These are phyloP conservation scores for Peucedramus taeniatus DNA, from an alignment of 2,113 vertebrate genomes.

Conservation along the genomic window DNA sequence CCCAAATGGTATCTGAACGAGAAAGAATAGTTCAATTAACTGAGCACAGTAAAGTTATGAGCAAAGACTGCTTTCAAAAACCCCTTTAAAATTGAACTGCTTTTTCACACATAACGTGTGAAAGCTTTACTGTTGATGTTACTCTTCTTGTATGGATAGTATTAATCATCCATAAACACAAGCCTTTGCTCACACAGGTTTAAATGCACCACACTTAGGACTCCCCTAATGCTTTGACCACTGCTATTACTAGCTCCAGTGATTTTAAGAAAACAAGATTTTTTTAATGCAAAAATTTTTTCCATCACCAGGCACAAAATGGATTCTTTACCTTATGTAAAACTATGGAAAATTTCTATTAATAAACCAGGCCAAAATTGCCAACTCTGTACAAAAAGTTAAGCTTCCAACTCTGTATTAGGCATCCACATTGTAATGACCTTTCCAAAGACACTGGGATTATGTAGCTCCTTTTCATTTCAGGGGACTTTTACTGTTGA, in stretches of 20 bases:
- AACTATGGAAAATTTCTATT: background rate
- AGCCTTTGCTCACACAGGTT: background rate
- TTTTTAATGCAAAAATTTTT: background rate
- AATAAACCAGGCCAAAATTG: background rate
- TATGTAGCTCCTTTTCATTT: background rate
- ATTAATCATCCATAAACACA: background rate
- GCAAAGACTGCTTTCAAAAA: background rate
- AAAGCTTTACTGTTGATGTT: background rate
- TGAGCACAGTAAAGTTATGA: background rate
- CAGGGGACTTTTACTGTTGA: background rate
- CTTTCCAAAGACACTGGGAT: background rate
- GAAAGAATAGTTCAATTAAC: background rate
- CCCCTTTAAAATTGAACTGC: background rate
- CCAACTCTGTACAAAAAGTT: background rate
- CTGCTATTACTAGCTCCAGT: background rate
- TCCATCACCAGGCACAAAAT: background rate
- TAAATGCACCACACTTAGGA: background rate
- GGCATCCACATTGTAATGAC: background rate
- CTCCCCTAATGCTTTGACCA: background rate
- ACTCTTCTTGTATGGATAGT: background rate
- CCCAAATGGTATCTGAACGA: background rate
- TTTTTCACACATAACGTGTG: background rate
- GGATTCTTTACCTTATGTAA: background rate
- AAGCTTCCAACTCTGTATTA: background rate
- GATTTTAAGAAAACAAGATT: background rate